Evolutionary conservation across 2,113 vertebrate species (phyloP), one percentile per base, ranked within the genome.

Genomic region (Pristiophorus japonicus): DNA sequence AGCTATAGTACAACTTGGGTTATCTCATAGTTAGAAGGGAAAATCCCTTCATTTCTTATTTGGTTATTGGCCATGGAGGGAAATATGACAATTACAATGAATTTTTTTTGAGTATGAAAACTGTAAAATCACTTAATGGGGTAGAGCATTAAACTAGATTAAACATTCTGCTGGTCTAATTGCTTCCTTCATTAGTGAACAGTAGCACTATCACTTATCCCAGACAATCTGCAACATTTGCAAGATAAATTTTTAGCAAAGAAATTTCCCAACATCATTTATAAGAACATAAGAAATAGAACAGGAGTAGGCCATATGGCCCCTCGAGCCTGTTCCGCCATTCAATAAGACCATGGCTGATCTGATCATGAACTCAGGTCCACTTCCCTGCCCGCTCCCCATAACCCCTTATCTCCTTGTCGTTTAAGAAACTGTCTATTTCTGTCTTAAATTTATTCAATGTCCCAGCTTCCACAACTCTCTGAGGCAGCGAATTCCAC

Each of bases 81-180:
- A 95, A 96, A 81, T 30, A 96, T 42, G 66, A 95, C 95, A 95
- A 95, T 87, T 78, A 42, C 95, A 91, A 96, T 96, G 91, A 96
- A 95, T 0, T 0, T 22, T 4, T 75, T 93, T 30, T 59, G 34
- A 95, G 94, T 96, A 95, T 67, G 93, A 92, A 95, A 85, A 96
- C 95, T 22, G 59, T 94, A 96, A 96, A 96, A 95, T 55, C 51
- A 87, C 14, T 34, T n/a, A 0, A 0, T 78, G 63, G 63, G 27
- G 96, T 6, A 96, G 45, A 59, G 95, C 59, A 63, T 95, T 85
- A 95, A 95, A 92, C 55, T 0, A 16, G 62, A 95, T 87, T 34
- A 96, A 96, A 96, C 65, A 78, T 95, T 88, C 92, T 85, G 62
- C 75, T 42, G 55, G 38, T 63, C 59, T 55, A 95, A 38, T 95